These are phyloP conservation scores for Venturia canescens DNA, from an alignment of 1,140 invertebrate species.

Conservation along the genomic window DNA sequence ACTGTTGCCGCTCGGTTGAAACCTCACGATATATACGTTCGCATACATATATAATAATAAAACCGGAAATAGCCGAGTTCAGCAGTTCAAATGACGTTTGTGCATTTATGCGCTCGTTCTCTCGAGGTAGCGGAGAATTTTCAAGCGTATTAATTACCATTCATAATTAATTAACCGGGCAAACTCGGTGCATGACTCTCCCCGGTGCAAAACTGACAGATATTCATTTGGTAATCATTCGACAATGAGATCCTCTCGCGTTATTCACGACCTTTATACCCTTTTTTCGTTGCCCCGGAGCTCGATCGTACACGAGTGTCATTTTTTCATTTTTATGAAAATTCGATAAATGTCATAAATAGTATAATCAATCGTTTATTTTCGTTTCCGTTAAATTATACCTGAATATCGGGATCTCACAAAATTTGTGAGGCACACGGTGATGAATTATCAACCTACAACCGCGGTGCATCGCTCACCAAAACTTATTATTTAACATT, in stretches of 20 bases:
- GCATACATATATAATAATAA: slow-evolving; percentile 48
- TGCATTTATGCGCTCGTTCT: slow-evolving; percentile 36
- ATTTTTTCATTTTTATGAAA: not conserved
- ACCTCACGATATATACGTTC: not conserved
- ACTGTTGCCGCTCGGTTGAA: not conserved
- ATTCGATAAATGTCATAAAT: too few relatives aligned
- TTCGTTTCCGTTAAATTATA: too few relatives aligned
- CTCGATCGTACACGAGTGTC: not conserved
- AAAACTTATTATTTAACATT: too few relatives aligned
- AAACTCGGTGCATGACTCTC: not conserved
- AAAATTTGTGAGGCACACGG: too few relatives aligned
- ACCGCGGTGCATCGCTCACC: too few relatives aligned
- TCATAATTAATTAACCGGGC: slow-evolving; percentile 52
- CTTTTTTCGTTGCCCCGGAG: not conserved
- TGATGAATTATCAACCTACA: too few relatives aligned
- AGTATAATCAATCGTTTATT: too few relatives aligned
- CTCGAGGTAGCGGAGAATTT: slow-evolving; percentile 47
- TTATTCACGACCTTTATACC: not conserved
- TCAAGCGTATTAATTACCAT: slow-evolving; percentile 59
- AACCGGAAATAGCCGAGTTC: slow-evolving; percentile 63
- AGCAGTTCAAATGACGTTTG: slow-evolving; percentile 59
- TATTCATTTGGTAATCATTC: slow-evolving; percentile 44
- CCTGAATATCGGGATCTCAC: too few relatives aligned
- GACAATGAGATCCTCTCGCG: slow-evolving; percentile 5
- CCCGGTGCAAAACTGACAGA: not conserved